Conservation (phyloP, 1,140 invertebrate genomes). For the Trinorchestia longiramus region DNA sequence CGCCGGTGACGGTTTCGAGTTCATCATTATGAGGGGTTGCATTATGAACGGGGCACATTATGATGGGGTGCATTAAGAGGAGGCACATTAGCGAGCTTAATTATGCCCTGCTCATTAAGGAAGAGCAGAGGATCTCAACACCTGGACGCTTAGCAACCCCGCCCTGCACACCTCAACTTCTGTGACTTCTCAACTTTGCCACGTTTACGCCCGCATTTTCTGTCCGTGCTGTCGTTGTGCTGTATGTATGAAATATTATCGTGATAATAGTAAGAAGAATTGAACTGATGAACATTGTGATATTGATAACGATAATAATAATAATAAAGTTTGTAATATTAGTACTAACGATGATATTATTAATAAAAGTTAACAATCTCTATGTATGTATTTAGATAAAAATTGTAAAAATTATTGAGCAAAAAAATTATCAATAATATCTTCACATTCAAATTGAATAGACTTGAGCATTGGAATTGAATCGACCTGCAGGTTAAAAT, state of each 20-base stretch:
- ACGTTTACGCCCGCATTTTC: background rate
- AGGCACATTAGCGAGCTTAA: background rate
- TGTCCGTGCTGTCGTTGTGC: background rate
- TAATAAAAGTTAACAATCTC: too few species aligned
- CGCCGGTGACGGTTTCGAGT: slow-evolving; percentile 17
- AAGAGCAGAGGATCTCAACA: background rate
- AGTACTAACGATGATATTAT: too few species aligned
- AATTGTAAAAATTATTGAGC: too few species aligned
- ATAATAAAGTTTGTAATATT: too few species aligned
- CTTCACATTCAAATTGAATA: too few species aligned
- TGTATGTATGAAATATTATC: background rate
- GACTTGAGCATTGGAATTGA: too few species aligned
- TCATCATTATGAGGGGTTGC: background rate
- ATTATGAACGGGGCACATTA: background rate
- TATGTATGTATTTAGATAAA: too few species aligned
- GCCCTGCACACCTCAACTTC: background rate
- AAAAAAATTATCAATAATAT: too few species aligned
- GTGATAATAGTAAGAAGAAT: too few species aligned
- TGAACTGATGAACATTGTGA: too few species aligned
- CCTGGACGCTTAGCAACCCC: background rate
- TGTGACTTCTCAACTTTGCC: background rate
- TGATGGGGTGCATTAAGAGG: background rate
- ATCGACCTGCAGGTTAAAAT: too few species aligned
- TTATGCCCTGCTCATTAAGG: background rate
- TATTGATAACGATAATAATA: too few species aligned